Evolutionary conservation across 2,888 invertebrate genomes (phyloP).

Genomic region (Caenorhabditis doughertyi): DNA sequence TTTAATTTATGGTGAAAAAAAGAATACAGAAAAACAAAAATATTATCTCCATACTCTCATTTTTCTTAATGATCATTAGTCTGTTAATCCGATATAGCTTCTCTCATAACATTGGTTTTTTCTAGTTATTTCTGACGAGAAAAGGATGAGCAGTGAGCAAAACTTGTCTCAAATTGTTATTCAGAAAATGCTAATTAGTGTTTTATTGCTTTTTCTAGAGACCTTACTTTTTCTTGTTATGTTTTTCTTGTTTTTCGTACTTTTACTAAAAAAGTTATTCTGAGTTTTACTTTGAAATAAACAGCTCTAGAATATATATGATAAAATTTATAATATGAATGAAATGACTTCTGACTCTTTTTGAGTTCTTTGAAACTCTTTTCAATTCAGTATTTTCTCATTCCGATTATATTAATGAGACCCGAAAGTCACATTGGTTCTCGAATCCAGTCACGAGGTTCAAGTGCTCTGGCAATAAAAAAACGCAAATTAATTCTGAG

Average conservation of each 20-base stretch:
- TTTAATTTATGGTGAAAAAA: not conserved
- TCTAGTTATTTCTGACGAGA: conserved; percentile 4
- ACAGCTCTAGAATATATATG: too few species aligned
- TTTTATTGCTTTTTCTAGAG: conserved; percentile 8
- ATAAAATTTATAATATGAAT: too few species aligned
- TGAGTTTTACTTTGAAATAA: too few species aligned
- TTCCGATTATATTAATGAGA: conserved; percentile 33
- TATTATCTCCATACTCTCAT: not conserved
- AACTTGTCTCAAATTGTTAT: conserved; percentile 14
- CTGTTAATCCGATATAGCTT: not conserved
- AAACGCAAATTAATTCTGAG: conserved; percentile 54
- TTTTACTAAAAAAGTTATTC: too few species aligned
- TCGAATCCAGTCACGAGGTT: conserved; percentile 18
- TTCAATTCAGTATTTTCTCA: not conserved
- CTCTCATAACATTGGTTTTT: not conserved
- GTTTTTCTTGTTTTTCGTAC: not conserved
- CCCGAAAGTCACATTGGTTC: conserved; percentile 18
- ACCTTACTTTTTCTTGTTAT: conserved; percentile 1
- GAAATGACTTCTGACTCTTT: not conserved
- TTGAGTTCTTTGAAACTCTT: conserved; percentile 3
- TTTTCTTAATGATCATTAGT: not conserved
- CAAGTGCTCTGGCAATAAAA: conserved; percentile 30
- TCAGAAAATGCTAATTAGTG: conserved; percentile 34
- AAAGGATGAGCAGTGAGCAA: conserved; percentile 2
- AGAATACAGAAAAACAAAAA: not conserved